Conservation (phyloP, 2,113 vertebrate species). For the Zosterops hypoxanthus region DNA sequence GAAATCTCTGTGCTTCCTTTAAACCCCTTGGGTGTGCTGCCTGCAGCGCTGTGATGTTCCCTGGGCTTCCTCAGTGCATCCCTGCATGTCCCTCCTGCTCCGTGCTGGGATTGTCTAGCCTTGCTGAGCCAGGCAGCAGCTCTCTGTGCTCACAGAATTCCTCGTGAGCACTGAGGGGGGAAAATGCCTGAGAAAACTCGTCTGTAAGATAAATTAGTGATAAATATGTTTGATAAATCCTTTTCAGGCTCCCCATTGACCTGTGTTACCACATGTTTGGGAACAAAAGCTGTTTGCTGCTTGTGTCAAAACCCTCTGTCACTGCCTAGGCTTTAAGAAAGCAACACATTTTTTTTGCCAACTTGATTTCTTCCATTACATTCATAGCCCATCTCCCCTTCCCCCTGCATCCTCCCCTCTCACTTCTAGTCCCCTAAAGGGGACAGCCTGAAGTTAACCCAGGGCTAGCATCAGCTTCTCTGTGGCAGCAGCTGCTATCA, state of each 20-base stretch:
- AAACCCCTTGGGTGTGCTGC: not conserved
- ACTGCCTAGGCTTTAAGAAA: not conserved
- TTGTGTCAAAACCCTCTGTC: not conserved
- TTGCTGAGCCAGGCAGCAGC: not conserved
- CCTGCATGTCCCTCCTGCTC: not conserved
- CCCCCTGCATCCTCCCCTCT: not conserved
- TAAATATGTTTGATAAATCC: not conserved
- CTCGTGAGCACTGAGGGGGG: not conserved
- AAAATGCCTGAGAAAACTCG: not conserved
- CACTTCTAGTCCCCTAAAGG: not conserved
- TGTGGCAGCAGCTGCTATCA: not conserved
- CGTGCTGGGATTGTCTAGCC: not conserved
- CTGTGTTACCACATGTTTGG: not conserved
- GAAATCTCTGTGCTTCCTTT: not conserved
- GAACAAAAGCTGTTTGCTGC: not conserved
- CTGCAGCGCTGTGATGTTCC: not conserved
- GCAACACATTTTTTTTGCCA: not conserved
- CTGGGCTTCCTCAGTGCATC: not conserved
- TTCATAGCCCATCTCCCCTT: not conserved
- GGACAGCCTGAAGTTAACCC: not conserved
- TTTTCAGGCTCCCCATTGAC: not conserved
- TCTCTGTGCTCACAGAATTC: not conserved
- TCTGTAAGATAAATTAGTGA: not conserved
- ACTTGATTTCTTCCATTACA: not conserved
- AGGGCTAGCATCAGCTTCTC: not conserved